phyloP scores from a whole-genome alignment of 2,797 vertebrate genomes.

The Eulemur rubriventer region DNA sequence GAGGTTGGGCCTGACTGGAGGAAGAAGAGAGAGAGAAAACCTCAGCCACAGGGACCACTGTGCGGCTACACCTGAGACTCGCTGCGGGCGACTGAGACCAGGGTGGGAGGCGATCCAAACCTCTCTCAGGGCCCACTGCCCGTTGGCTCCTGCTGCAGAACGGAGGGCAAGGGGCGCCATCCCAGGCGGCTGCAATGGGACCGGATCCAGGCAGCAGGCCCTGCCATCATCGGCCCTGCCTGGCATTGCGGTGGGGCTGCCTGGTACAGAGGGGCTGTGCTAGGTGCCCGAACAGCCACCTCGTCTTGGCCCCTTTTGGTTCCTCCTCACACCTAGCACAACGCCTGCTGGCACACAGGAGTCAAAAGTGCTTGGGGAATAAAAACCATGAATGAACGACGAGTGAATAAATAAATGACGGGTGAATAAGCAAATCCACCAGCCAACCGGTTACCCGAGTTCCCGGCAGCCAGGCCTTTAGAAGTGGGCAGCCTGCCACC shows the following conservation, averaged over 20 bases:
- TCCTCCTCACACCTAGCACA: slow-evolving; percentile 14
- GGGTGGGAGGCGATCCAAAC: slow-evolving; percentile 19
- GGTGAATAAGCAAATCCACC: slow-evolving; percentile 12
- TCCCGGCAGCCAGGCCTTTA: neutral
- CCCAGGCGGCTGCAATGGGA: neutral
- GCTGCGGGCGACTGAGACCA: neutral
- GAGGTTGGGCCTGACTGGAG: slow-evolving; percentile 49
- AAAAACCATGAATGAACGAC: slow-evolving; percentile 49
- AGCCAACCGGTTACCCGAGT: neutral
- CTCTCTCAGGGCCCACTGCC: slow-evolving; percentile 47
- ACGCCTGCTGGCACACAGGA: neutral
- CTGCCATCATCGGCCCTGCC: too few relatives aligned
- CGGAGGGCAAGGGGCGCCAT: neutral
- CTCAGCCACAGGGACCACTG: slow-evolving; percentile 51
- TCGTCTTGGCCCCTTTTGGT: neutral
- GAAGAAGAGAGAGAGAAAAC: slow-evolving; percentile 52
- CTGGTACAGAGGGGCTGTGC: too few relatives aligned
- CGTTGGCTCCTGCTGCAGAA: neutral
- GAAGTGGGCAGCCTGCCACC: slow-evolving; percentile 54
- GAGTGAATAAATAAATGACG: slow-evolving; percentile 46
- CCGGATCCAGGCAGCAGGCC: neutral
- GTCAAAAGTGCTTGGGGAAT: neutral
- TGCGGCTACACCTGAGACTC: slow-evolving; percentile 49
- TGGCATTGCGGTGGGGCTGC: accelerated
- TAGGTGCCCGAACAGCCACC: neutral